phyloP scores from a whole-genome alignment of 2,888 invertebrate species.

The Zygogramma bicolorata region DNA sequence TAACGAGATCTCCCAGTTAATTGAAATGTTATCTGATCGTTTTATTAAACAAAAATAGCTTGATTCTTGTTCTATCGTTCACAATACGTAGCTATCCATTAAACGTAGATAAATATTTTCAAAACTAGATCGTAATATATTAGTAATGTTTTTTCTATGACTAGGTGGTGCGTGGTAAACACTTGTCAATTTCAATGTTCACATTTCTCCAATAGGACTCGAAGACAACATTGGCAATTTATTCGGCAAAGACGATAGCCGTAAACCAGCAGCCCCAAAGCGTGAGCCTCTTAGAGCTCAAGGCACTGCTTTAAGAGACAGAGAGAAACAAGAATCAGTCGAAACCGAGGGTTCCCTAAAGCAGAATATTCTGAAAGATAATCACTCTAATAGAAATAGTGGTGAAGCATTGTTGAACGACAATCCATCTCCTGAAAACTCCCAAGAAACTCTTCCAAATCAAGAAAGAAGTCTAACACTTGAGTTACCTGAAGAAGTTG shows the following conservation, averaged over 20 bases:
- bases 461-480: not conserved
- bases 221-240: conserved; percentile 6
- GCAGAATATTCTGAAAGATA: not conserved
- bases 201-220: not conserved
- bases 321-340: not conserved
- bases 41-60: no score
- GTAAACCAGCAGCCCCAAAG: not conserved
- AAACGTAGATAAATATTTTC: no score
- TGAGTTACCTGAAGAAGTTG: not conserved
- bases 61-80: no score
- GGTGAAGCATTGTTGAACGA: not conserved
- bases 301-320: no score
- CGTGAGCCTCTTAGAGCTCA: not conserved
- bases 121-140: no score
- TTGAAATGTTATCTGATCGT: no score
- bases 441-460: not conserved
- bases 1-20: no score
- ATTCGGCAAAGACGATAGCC: not conserved
- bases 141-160: no score
- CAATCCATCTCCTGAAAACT: not conserved
- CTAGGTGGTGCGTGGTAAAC: no score
- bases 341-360: not conserved
- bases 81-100: no score
- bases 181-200: not conserved
- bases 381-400: not conserved